Evolutionary conservation across 35 echinoderm and acorn worm genomes (phyloP), one percentile per base, ranked within the genome.

Genomic region (Antedon bifida): DNA sequence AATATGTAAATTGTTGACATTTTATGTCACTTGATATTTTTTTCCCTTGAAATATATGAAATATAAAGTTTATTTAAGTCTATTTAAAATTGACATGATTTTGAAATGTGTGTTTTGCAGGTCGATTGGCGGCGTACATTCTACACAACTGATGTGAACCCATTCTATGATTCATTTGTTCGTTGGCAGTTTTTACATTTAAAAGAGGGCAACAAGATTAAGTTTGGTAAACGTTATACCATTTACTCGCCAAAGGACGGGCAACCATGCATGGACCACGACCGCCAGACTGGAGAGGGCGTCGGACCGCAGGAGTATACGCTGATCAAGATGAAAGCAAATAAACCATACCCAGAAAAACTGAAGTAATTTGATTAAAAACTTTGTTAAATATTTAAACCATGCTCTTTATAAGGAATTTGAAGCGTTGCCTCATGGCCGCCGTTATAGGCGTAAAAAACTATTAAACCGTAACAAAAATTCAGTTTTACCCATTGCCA

Each of bases 211-310:
- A 75, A 83, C 39, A 99, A 93, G 80, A 81, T 93, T 45, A 99
- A 99, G 86, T 99, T 99, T 88, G 95, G 95, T 32, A 99, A 99
- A 82, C 87, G 95, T 30, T 77, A 99, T 77, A 99, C 95, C 44
- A 99, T 99, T 33, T 99, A 90, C 88, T 92, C 90, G 5, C 95
- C 95, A 0, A 99, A 90, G 79, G 95, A 99, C 81, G 95, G 95
- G 34, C 95, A 99, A 82, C 95, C 95, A 10, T 99, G 95, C 31
- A 99, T 99, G 95, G 95, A 99, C 74, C 95, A 99, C 75, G 95
- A 99, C 85, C 84, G 95, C 36, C 85, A 90, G 46, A 84, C 87
- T 28, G 95, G 95, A 23, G 95, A 99, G 39, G 91, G 91, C 33
- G 95, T 99, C 2, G 90, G 91, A 34, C 95, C 95, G 5, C 95